Conservation (phyloP, 92 coral and sea anemone species). For the Meandrina meandrites region DNA sequence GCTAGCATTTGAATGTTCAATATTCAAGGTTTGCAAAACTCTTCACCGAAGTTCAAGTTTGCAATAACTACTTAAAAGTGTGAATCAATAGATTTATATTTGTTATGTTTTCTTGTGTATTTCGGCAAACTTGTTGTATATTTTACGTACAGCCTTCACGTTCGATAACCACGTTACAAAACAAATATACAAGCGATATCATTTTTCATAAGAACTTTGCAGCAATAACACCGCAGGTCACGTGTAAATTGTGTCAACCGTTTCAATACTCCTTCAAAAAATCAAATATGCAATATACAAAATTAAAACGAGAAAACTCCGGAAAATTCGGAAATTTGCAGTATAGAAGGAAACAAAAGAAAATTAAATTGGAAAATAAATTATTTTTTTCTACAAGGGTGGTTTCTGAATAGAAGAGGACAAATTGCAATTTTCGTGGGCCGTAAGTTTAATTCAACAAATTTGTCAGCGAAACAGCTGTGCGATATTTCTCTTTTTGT, state of each 20-base stretch:
- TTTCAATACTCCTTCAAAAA: neutral
- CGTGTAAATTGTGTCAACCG: neutral
- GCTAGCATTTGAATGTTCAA: neutral
- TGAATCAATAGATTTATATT: neutral
- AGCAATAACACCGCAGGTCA: neutral
- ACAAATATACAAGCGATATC: neutral
- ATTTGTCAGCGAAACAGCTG: slow-evolving; percentile 11
- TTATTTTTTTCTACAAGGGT: neutral
- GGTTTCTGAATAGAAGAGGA: neutral
- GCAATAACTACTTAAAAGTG: neutral
- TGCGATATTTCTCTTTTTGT: slow-evolving; percentile 12
- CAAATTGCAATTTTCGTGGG: neutral
- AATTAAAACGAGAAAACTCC: too few relatives aligned
- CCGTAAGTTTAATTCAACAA: neutral
- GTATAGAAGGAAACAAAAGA: neutral
- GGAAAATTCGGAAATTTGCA: neutral
- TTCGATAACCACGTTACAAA: neutral
- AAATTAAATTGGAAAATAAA: neutral
- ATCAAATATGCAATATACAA: neutral
- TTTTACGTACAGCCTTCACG: neutral
- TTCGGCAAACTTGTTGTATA: neutral
- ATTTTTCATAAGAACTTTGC: neutral
- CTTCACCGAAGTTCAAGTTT: neutral
- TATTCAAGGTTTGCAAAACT: neutral
- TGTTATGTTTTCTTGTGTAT: neutral